Percentiles rank a stretch among this genome's conserved stretches.
Conservation (phyloP, 2,113 vertebrate genomes). For the mouse (Mus musculus) region GRCm39 chr2:131780501-131781000, state of each 20-base stretch:
- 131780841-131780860: background rate
- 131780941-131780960: background rate
- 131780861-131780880: background rate
- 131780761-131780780: too few species aligned
- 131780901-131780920: background rate
- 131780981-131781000: background rate
- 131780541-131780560: background rate
- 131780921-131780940: background rate
- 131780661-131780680: background rate
- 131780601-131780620: background rate
- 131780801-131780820: background rate
- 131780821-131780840: background rate
- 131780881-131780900: background rate
- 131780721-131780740: background rate
- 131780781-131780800: too few species aligned
- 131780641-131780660: background rate
- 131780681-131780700: background rate
- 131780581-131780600: background rate
- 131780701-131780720: background rate
- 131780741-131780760: background rate
- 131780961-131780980: background rate
- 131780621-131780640: background rate
- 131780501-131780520: background rate
- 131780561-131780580: too few species aligned
- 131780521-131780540: too few species aligned